These are phyloP conservation scores for Eptatretus atami DNA, from an alignment of 2,797 vertebrate genomes.

Conservation along the genomic window DNA sequence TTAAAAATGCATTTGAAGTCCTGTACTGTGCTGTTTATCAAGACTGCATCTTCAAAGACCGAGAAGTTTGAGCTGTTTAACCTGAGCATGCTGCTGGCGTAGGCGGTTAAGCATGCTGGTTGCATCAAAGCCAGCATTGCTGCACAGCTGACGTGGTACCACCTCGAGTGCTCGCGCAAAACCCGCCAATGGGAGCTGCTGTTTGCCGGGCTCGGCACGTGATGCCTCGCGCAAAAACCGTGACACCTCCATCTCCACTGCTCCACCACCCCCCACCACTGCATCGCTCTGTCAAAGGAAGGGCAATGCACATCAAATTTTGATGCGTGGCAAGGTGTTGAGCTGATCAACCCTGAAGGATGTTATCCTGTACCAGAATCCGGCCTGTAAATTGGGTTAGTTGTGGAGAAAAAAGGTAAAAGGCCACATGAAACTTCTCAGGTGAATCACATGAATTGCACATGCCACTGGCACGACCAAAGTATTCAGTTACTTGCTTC, in stretches of 20 bases:
- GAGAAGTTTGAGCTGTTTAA: conserved; percentile 10
- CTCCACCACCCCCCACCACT: conserved; percentile 57
- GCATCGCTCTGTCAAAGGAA: conserved; percentile 45
- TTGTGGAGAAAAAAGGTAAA: no score
- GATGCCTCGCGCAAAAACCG: conserved; percentile 72
- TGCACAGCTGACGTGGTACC: conserved; percentile 78
- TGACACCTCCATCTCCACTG: conserved; percentile 94
- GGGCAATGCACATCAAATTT: not conserved
- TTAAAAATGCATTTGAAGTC: no score
- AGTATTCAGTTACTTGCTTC: no score
- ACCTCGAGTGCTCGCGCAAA: conserved; percentile 86
- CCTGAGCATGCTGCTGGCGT: conserved; percentile 69
- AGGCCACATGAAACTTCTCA: no score
- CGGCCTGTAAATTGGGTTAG: no score
- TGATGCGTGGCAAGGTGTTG: no score
- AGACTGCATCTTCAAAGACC: no score
- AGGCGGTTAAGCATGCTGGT: conserved; percentile 96
- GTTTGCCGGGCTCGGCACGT: conserved; percentile 77
- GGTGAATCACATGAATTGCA: no score
- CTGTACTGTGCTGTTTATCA: no score
- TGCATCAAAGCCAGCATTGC: conserved; percentile 89
- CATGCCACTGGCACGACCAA: no score
- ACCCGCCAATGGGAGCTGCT: conserved; percentile 73
- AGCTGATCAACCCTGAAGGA: no score
- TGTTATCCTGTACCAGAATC: no score